Evolutionary conservation across 1,140 invertebrate species (phyloP).

Genomic region (Octopus bimaculoides): DNA sequence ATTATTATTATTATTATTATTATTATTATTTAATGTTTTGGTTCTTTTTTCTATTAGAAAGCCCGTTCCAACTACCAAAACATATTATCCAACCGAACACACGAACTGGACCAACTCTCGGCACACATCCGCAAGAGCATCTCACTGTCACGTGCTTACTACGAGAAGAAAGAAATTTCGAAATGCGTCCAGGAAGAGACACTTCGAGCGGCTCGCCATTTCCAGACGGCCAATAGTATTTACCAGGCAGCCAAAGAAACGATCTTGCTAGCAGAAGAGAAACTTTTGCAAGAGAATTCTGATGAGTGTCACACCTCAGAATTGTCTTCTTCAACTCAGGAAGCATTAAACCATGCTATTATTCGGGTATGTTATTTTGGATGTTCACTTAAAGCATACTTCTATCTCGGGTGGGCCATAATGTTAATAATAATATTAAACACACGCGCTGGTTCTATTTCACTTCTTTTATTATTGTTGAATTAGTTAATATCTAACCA

Average conservation of each 20-base stretch:
- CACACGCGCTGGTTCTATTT: too few relatives aligned
- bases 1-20: too few relatives aligned
- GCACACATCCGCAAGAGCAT: constrained; percentile 85
- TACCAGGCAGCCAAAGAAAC: constrained; percentile 94
- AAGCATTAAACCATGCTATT: constrained; percentile 96
- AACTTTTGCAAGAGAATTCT: constrained; percentile 44
- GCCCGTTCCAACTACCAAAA: too few relatives aligned
- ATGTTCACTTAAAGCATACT: too few relatives aligned
- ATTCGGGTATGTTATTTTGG: constrained; percentile 67
- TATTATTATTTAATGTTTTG: too few relatives aligned
- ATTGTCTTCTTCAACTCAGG: constrained; percentile 94
- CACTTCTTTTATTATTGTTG: too few relatives aligned
- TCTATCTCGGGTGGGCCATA: neutral
- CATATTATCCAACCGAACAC: constrained; percentile 43
- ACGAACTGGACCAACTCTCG: constrained; percentile 76
- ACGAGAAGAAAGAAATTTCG: constrained; percentile 73
- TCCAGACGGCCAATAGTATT: constrained; percentile 74
- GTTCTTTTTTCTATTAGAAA: too few relatives aligned
- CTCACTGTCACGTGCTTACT: constrained; percentile 86
- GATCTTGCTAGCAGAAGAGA: constrained; percentile 80
- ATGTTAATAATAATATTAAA: too few relatives aligned
- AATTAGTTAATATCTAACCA: too few relatives aligned
- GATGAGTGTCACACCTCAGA: constrained; percentile 64
- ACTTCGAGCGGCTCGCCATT: constrained; percentile 86
- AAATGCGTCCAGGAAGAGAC: constrained; percentile 74